Base-by-base conservation (phyloP, 2,113 vertebrate species). In the Saguinus midas region DNA sequence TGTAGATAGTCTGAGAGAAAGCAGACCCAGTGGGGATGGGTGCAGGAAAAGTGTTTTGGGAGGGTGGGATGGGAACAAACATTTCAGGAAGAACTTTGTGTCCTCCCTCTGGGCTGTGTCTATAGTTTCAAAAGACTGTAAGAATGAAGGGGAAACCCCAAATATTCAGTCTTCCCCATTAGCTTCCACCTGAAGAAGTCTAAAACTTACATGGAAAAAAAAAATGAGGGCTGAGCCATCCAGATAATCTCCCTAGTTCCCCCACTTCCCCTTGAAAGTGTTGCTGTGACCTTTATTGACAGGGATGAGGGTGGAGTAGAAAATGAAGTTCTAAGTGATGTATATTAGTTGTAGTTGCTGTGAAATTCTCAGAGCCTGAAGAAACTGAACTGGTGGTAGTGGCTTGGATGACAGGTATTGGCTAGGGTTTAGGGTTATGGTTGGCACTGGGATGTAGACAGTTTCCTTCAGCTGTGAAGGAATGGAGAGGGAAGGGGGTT, bases 291-390 rank as follows among this genome's bases (percentile, higher is more conserved):
- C 21, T 68, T 87, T 84, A 55, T 75, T 94, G 76, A 72, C 48
- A 91, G 61, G 32, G 50, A 1, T 32, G 27, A 87, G 23, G 27
- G 5, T 70, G 9, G 78, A 45, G 43, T 43, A 45, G 73, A 82
- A 75, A 64, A 25, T 58, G 45, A 50, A 14, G n/a, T 32, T 29
- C 1, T 80, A 52, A 80, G 5, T 66, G 32, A 12, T 5, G 2
- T 43, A 29, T 13, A 57, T 70, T 83, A 21, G 73, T 95, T 95
- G 94, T 68, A 73, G 58, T 92, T 95, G 52, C 37, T 94, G 70
- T 90, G 75, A 91, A 85, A 80, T 72, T 81, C 81, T 97, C 86
- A 75, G 87, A 84, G 12, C 25, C 82, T 86, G 35, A 95, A 93
- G 66, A 95, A 95, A 92, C 57, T 64, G 68, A 86, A 86, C 35